Evolutionary conservation across 2,888 invertebrate genomes (phyloP).

Genomic region (Oxystoma pomonae): DNA sequence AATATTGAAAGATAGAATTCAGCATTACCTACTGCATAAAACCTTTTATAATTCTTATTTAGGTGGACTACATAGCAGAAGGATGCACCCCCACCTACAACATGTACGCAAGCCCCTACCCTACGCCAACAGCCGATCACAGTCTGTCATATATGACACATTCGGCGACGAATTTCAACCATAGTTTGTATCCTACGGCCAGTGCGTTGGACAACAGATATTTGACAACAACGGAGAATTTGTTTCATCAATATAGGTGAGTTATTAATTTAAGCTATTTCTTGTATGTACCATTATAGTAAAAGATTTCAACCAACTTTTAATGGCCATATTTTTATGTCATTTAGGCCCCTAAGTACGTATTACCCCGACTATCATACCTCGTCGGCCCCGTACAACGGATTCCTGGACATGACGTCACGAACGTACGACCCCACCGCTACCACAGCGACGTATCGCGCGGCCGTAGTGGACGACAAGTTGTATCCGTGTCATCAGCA

Average conservation of each 20-base stretch:
- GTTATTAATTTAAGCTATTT: no score
- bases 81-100: slow-evolving; percentile 57
- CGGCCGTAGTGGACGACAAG: slow-evolving; percentile 52
- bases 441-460: slow-evolving; percentile 40
- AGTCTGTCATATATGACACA: slow-evolving; percentile 65
- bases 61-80: slow-evolving; percentile 65
- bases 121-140: slow-evolving; percentile 62
- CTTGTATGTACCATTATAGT: no score
- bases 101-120: slow-evolving; percentile 71
- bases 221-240: slow-evolving; percentile 73
- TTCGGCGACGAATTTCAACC: slow-evolving; percentile 57
- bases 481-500: slow-evolving; percentile 60
- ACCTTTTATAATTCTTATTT: neutral
- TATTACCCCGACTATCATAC: slow-evolving; percentile 77
- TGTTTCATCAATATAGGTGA: slow-evolving; percentile 83
- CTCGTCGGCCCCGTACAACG: slow-evolving; percentile 65
- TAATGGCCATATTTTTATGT: neutral
- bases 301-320: no score
- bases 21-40: neutral
- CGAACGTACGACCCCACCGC: slow-evolving; percentile 56
- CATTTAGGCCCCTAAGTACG: slow-evolving; percentile 76
- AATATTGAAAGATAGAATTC: no score
- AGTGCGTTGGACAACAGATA: slow-evolving; percentile 57
- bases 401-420: slow-evolving; percentile 74
- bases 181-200: slow-evolving; percentile 55